These are phyloP conservation scores for Holacanthella duospinosa DNA, from an alignment of 2,888 invertebrate species.

Conservation along the genomic window DNA sequence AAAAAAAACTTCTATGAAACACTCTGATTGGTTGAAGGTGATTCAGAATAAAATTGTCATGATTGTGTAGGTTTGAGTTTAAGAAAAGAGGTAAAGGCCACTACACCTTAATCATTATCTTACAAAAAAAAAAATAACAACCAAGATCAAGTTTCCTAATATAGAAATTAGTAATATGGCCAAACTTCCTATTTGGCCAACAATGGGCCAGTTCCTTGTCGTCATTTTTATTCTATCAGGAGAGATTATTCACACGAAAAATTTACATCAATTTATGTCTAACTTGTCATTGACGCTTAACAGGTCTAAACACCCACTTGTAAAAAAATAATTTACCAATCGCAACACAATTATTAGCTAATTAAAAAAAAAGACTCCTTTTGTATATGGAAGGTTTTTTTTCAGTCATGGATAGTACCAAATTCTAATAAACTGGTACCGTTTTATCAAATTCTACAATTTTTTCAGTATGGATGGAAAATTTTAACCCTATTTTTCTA, in stretches of 20 bases:
- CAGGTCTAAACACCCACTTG: background rate
- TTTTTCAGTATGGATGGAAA: too few species aligned
- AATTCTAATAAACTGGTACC: too few species aligned
- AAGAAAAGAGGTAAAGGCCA: background rate
- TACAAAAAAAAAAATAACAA: too few species aligned
- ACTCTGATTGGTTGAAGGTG: background rate
- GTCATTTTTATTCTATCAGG: background rate
- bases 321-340: background rate
- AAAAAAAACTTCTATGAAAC: too few species aligned
- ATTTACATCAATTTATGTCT: slow-evolving; percentile 1
- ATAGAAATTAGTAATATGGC: background rate
- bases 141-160: slow-evolving; percentile 10
- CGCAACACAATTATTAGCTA: background rate
- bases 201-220: too few species aligned
- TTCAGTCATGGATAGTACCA: too few species aligned
- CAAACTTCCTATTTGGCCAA: background rate
- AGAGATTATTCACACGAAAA: background rate
- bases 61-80: background rate
- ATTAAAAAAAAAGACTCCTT: background rate
- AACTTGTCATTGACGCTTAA: background rate
- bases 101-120: background rate
- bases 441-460: too few species aligned
- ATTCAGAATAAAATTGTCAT: background rate
- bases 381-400: background rate
- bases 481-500: too few species aligned